A percentile compares a stretch with the other conserved stretches of the same genome.
Conservation (phyloP, 2,888 invertebrate genomes). For the Sycophila texana region DNA sequence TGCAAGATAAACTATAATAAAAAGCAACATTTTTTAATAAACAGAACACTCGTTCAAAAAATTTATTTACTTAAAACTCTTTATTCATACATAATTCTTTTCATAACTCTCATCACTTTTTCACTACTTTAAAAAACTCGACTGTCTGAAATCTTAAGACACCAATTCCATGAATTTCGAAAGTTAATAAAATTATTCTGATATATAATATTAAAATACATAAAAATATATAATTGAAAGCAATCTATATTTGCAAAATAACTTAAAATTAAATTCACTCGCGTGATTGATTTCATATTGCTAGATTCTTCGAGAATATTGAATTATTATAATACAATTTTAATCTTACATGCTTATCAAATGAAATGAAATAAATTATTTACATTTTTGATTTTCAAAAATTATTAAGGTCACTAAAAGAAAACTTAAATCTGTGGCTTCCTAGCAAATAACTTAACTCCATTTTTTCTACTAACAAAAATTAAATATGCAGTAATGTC, state of each 20-base stretch:
- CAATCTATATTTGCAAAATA: not conserved
- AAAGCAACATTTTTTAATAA: constrained; percentile 56
- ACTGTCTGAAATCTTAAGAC: constrained; percentile 1
- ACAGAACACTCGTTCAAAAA: constrained; percentile 41
- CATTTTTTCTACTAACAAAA: too few species aligned
- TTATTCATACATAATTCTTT: constrained; percentile 35
- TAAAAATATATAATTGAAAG: constrained; percentile 9
- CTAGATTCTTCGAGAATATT: too few species aligned
- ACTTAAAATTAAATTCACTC: not conserved
- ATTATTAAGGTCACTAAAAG: too few species aligned
- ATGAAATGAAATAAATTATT: too few species aligned
- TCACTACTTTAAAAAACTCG: constrained; percentile 7
- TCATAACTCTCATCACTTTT: constrained; percentile 34
- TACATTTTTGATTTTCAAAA: too few species aligned
- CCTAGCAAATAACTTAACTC: too few species aligned
- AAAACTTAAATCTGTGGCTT: too few species aligned
- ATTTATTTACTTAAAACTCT: constrained; percentile 46
- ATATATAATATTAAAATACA: constrained; percentile 15
- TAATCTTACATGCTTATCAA: too few species aligned
- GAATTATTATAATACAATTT: too few species aligned
- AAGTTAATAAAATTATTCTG: constrained; percentile 31
- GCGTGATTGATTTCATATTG: too few species aligned
- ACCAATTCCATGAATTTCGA: constrained; percentile 12
- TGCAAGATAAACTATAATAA: constrained; percentile 51
- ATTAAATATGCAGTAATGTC: too few species aligned